Conservation (phyloP, 2,888 invertebrate genomes). For the Gisinianus flammeolus region DNA sequence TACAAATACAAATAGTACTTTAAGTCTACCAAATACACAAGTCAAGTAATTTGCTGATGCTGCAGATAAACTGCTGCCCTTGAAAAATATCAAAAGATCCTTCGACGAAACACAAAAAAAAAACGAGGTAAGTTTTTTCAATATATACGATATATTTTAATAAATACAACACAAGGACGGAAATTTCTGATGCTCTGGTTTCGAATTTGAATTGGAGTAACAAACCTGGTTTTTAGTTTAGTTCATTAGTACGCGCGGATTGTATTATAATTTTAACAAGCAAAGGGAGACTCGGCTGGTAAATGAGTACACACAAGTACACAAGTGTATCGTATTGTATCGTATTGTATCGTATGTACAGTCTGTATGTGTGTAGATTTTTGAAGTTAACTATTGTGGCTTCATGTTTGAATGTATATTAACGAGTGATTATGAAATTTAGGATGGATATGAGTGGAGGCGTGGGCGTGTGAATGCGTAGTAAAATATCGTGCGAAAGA, state of each 20-base stretch:
- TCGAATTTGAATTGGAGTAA: no score
- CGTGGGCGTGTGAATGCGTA: conserved; percentile 14
- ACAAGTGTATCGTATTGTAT: no score
- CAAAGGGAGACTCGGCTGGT: no score
- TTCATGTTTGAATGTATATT: no score
- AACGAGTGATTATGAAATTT: conserved; percentile 10
- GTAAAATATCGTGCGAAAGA: conserved; percentile 16
- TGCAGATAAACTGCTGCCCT: neutral
- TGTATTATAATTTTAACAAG: no score
- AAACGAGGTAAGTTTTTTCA: neutral
- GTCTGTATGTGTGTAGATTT: no score
- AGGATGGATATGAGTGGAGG: conserved; percentile 10
- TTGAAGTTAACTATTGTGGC: no score
- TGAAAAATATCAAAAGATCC: neutral
- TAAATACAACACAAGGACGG: neutral
- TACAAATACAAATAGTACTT: conserved; percentile 22
- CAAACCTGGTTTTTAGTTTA: no score
- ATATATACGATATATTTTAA: conserved; percentile 2
- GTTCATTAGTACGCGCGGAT: no score
- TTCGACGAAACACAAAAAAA: conserved; percentile 6
- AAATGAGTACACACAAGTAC: no score
- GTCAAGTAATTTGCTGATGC: conserved; percentile 25
- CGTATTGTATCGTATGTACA: no score
- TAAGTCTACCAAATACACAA: conserved; percentile 6
- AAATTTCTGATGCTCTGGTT: neutral